phyloP scores from a whole-genome alignment of 2,113 vertebrate species.

The Tragelaphus imberbis region DNA sequence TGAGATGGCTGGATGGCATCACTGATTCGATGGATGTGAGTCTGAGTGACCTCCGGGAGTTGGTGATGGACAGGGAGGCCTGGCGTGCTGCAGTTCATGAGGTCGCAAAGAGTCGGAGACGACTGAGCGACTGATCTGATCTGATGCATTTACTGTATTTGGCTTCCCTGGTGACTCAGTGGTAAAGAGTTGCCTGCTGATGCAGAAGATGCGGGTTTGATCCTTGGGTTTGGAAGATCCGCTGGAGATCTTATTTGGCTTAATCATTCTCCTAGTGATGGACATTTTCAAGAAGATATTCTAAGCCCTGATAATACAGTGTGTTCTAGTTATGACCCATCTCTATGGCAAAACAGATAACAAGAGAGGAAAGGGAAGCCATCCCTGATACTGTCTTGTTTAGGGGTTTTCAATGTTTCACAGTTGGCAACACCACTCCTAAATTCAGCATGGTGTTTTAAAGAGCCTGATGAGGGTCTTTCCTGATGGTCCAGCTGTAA shows the following conservation, averaged over 20 bases:
- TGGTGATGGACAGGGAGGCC: no score
- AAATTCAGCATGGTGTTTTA: background rate
- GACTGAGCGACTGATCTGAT: no score
- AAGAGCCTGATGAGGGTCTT: background rate
- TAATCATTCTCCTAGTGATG: background rate
- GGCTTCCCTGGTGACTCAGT: background rate
- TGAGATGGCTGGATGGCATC: no score
- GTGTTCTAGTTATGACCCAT: background rate
- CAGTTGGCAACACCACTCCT: background rate
- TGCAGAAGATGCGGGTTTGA: fast-evolving
- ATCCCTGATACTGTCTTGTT: background rate
- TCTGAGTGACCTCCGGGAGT: no score
- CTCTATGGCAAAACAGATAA: background rate
- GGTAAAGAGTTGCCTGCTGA: background rate
- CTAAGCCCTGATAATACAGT: background rate
- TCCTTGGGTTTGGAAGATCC: background rate
- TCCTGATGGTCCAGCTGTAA: background rate
- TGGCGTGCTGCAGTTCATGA: no score
- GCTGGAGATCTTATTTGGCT: background rate
- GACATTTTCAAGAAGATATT: background rate
- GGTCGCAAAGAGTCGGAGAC: no score
- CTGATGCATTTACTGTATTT: background rate
- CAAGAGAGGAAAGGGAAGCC: background rate
- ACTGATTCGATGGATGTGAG: no score
- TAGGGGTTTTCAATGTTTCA: background rate